Percentiles rank a stretch among this genome's conserved stretches.
phyloP scores from a whole-genome alignment of 1,140 invertebrate genomes.

The Apis laboriosa region DNA sequence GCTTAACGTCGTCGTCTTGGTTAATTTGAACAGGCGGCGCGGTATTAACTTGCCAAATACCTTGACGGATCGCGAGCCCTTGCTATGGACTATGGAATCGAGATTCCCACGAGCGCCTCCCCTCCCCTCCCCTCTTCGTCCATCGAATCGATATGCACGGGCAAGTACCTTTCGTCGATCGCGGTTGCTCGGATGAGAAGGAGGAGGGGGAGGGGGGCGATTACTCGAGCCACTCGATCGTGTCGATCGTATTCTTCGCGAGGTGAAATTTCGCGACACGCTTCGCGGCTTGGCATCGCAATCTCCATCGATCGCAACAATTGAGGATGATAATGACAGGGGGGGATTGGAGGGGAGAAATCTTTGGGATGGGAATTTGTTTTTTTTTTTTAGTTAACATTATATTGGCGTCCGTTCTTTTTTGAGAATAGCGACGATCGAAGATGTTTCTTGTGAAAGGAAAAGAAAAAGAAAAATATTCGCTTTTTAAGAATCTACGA shows the following conservation, averaged over 20 bases:
- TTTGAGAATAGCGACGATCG: too few relatives aligned
- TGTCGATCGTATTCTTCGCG: not conserved
- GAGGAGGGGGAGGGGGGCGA: not conserved
- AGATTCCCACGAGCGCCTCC: slow-evolving; percentile 20
- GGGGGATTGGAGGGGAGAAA: too few relatives aligned
- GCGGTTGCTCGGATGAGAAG: not conserved
- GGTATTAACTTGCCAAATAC: slow-evolving; percentile 19
- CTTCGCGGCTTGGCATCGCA: not conserved
- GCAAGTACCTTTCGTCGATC: not conserved
- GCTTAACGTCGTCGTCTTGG: slow-evolving; percentile 19
- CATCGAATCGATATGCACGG: slow-evolving; percentile 15
- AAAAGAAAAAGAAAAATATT: too few relatives aligned
- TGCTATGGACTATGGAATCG: not conserved
- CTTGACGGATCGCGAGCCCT: slow-evolving; percentile 8
- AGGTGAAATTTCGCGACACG: slow-evolving; percentile 16
- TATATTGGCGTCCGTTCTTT: too few relatives aligned
- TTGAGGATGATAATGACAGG: not conserved
- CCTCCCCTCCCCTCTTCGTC: too few relatives aligned
- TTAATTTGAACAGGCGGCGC: slow-evolving; percentile 18
- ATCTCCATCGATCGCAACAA: not conserved
- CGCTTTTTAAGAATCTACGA: not conserved
- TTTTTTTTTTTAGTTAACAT: too few relatives aligned
- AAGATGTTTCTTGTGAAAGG: too few relatives aligned
- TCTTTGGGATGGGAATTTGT: too few relatives aligned
- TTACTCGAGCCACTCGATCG: slow-evolving; percentile 18